Evolutionary conservation across 1,140 invertebrate genomes (phyloP), one percentile per base, ranked within the genome.

Genomic region (Aphelinus certus): DNA sequence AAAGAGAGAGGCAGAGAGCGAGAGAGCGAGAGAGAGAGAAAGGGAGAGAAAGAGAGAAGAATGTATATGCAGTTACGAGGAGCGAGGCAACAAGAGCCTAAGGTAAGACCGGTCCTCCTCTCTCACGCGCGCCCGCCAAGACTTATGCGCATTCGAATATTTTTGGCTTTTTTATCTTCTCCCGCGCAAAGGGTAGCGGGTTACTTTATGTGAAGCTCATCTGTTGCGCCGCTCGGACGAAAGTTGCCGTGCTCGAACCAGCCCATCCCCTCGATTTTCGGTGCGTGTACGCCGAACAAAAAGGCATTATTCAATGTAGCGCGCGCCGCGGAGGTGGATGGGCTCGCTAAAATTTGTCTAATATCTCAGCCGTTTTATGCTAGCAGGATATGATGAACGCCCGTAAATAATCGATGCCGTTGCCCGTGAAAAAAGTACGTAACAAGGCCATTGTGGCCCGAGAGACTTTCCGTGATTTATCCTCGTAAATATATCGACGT

Each of bases 51-150:
- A 45, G 55, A 26, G 9, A 58, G 62, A 2, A 48, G n/a, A 72
- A 66, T 58, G 47, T 60, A 73, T 64, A 64, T 63, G 60, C 56
- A 61, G 47, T 9, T 70, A 7, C 46, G 42, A 58, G 60, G 3
- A 47, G 56, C 26, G 7, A 26, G 55, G 42, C 51, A 26, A 63
- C 5, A 56, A 55, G 56, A 60, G n/a, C 56, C 53, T 48, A 66
- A 72, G 71, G 71, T 73, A 73, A 73, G 71, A 73, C 64, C 64
- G 64, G 71, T 73, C 71, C 64, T 61, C 56, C 26, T 49, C 42
- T 45, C 55, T 43, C 63, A 51, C 69, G 51, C 45, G 6, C 46
- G 55, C 71, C 3, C 53, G 42, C 47, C 53, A 68, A 74, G 66
- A 74, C 58, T 74, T 74, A 74, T 74, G 66, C 66, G 73, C 61